Base-by-base conservation (phyloP, 1,140 invertebrate species). In the Archegozetes longisetosus region DNA sequence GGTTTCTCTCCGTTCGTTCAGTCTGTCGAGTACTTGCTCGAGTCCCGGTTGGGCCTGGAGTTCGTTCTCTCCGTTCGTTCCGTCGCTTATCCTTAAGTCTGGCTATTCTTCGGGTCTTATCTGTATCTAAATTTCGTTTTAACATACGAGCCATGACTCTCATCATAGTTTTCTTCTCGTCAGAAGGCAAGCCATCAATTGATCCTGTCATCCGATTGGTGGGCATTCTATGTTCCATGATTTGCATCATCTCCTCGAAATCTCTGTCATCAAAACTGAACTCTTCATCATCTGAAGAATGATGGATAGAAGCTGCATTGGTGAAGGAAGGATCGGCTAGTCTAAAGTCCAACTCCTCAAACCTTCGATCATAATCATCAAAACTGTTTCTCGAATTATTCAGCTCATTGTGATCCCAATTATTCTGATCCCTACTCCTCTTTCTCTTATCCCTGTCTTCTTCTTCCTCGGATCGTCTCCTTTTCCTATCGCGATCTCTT, bases 121-220 rank as follows among this genome's bases (percentile, higher is more conserved):
- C 61, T n/a, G 56, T 50, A 40, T 62, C 61, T 57, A 14, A 24
- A 17, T 53, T n/a, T n/a, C 28, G 46, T 17, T 53, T 24, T 24
- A 58, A n/a, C 47, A 57, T 53, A 28, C 50, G 46, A 20, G 53
- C 57, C 20, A 58, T 2, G 12, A 57, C 40, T 26, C 22, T n/a
- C n/a, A 58, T 48, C 53, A 47, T 32, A n/a, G 50, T 24, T 24
- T 48, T 6, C 27, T 23, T 28, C n/a, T 23, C 22, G 50, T 14
- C 14, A n/a, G 28, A 25, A 53, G 24, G 9, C 3, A 23, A 3
- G 9, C 24, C 13, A 46, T 1, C 14, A 4, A 14, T n/a, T 27
- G 52, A 14, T 20, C 22, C 13, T 51, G 49, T 14, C 25, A 26
- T 17, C 23, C 14, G 14, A 9, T 6, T 29, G 14, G 9, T 22